Evolutionary conservation across 2,888 invertebrate genomes (phyloP).

Genomic region (Eucera pruinosa): DNA sequence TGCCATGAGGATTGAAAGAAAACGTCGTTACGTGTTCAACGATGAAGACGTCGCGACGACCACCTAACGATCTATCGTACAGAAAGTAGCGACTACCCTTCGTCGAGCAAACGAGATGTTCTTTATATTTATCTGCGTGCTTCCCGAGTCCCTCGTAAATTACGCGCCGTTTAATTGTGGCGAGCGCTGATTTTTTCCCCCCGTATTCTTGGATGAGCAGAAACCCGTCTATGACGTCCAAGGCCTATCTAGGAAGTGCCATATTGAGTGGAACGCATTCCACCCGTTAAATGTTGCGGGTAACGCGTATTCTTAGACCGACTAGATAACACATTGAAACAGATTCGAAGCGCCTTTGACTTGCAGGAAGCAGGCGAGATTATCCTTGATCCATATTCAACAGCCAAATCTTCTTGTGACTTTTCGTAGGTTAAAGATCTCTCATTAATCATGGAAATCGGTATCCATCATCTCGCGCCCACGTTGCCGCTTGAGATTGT

Average conservation of each 20-base stretch:
- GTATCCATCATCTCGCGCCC: slow-evolving; percentile 10
- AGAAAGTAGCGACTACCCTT: slow-evolving; percentile 9
- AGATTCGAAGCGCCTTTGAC: slow-evolving; percentile 36
- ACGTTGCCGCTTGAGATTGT: neutral
- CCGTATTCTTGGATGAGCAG: slow-evolving; percentile 32
- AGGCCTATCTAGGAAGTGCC: slow-evolving; percentile 63
- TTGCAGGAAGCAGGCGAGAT: slow-evolving; percentile 22
- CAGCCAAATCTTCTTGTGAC: slow-evolving; percentile 6
- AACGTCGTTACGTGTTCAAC: neutral
- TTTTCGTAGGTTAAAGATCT: slow-evolving; percentile 5
- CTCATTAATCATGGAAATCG: slow-evolving; percentile 36
- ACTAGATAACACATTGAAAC: slow-evolving; percentile 49
- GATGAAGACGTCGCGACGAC: neutral
- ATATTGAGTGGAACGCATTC: slow-evolving; percentile 65
- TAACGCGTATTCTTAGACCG: slow-evolving; percentile 67
- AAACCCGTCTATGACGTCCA: slow-evolving; percentile 46
- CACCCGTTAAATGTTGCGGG: slow-evolving; percentile 61
- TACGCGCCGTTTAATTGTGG: slow-evolving; percentile 39
- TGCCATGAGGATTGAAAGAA: neutral
- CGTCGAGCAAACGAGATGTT: slow-evolving; percentile 17
- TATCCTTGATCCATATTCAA: slow-evolving; percentile 51
- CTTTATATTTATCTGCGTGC: slow-evolving; percentile 35
- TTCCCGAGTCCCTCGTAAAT: slow-evolving; percentile 48
- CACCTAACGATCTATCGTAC: slow-evolving; percentile 27
- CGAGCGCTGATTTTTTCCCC: slow-evolving; percentile 32